A percentile compares a stretch with the other conserved stretches of the same genome.
Evolutionary conservation across 2,888 invertebrate genomes (phyloP).

Genomic region (Xanthia togata): DNA sequence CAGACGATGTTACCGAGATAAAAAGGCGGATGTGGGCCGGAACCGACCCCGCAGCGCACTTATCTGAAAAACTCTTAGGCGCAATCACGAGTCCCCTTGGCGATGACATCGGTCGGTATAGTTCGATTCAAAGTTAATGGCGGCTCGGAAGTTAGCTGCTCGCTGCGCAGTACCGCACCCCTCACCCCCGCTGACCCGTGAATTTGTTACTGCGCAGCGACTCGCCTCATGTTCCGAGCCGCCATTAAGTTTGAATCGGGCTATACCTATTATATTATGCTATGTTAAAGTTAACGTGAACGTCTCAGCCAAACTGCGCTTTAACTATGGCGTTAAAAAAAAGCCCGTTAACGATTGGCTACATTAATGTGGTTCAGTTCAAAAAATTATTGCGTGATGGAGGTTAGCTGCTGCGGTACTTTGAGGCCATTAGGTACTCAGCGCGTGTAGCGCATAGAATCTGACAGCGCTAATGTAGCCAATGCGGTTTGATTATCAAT

Average conservation of each 20-base stretch:
- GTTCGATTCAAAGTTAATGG: no score
- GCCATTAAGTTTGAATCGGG: no score
- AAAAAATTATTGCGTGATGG: not conserved
- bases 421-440: not conserved
- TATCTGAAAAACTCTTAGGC: conserved; percentile 63
- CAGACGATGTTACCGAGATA: conserved; percentile 72
- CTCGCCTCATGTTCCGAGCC: no score
- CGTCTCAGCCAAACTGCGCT: not conserved
- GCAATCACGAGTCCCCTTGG: conserved; percentile 28
- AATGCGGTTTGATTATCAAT: not conserved
- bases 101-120: conserved; percentile 12
- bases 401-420: not conserved
- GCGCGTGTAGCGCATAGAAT: not conserved
- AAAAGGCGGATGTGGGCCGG: conserved; percentile 72
- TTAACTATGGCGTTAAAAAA: not conserved
- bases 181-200: no score
- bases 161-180: no score
- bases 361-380: not conserved
- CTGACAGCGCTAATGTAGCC: not conserved
- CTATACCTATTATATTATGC: not conserved
- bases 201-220: no score
- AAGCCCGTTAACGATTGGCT: not conserved
- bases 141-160: no score
- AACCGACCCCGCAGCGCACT: conserved; percentile 54
- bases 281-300: not conserved